phyloP scores from a whole-genome alignment of 2,888 invertebrate genomes.

The Drosophila leonis region DNA sequence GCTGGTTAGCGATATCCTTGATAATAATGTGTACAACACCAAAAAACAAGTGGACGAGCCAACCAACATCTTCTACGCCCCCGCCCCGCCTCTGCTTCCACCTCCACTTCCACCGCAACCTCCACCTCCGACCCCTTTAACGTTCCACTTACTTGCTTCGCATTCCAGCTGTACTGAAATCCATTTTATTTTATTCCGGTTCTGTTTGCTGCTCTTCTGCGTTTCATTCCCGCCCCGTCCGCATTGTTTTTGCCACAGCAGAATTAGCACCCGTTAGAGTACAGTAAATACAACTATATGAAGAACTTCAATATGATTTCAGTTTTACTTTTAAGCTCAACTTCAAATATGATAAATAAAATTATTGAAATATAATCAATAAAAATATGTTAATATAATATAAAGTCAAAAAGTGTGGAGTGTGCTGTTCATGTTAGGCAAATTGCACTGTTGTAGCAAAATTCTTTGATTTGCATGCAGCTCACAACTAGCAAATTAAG shows the following conservation, averaged over 20 bases:
- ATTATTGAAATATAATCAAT: neutral
- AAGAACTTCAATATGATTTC: neutral
- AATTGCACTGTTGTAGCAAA: neutral
- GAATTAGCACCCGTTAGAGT: constrained; percentile 35
- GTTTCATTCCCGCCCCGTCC: neutral
- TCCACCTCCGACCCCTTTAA: neutral
- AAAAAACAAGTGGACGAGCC: constrained; percentile 56
- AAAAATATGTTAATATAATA: neutral
- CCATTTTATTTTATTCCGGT: constrained; percentile 58
- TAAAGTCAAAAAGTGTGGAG: neutral
- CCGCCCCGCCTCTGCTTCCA: neutral
- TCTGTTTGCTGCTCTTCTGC: constrained; percentile 29
- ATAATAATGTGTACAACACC: constrained; percentile 63
- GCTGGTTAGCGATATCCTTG: constrained; percentile 62
- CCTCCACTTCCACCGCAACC: neutral
- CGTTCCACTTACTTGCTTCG: neutral
- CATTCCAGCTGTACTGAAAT: constrained; percentile 38
- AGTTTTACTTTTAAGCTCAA: neutral
- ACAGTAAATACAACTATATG: constrained; percentile 18
- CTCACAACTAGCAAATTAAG: neutral
- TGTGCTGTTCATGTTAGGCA: neutral
- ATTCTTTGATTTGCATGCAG: neutral
- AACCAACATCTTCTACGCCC: constrained; percentile 18
- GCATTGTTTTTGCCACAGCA: constrained; percentile 27
- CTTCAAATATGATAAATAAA: neutral